Conservation (phyloP, 2,113 vertebrate species). For the Shinisaurus crocodilurus region DNA sequence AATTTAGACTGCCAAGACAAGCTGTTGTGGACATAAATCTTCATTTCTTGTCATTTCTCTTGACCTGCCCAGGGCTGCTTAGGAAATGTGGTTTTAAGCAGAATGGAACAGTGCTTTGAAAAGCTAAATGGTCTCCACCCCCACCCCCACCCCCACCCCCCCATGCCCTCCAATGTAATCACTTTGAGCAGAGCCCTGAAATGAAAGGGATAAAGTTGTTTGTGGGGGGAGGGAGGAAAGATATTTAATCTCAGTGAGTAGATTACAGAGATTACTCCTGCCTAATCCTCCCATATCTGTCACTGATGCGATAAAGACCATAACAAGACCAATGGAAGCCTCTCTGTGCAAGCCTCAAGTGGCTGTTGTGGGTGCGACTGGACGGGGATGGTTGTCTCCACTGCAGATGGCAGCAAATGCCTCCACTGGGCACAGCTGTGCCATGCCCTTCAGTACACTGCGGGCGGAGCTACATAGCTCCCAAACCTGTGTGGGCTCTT, state of each 20-base stretch:
- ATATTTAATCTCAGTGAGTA: constrained; percentile 74
- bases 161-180: constrained; percentile 64
- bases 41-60: constrained; percentile 46
- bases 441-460: neutral
- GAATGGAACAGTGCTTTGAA: constrained; percentile 47
- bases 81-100: constrained; percentile 66
- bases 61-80: constrained; percentile 46
- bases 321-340: constrained; percentile 42
- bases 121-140: constrained; percentile 63
- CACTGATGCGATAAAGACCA: constrained; percentile 75
- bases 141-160: neutral
- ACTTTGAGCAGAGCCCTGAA: constrained; percentile 61
- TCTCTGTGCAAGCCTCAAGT: rapidly evolving
- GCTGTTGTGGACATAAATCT: constrained; percentile 57
- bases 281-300: constrained; percentile 75
- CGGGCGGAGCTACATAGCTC: neutral
- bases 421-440: no score
- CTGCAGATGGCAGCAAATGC: rapidly evolving
- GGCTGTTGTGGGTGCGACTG: rapidly evolving
- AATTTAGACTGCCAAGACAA: constrained; percentile 61
- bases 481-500: neutral
- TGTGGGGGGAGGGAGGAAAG: constrained; percentile 12
- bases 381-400: rapidly evolving
- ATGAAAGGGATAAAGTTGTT: constrained; percentile 64
- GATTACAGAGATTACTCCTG: constrained; percentile 74